Conservation (phyloP, 1,140 invertebrate genomes). For the Drosophila paulistorum region DNA sequence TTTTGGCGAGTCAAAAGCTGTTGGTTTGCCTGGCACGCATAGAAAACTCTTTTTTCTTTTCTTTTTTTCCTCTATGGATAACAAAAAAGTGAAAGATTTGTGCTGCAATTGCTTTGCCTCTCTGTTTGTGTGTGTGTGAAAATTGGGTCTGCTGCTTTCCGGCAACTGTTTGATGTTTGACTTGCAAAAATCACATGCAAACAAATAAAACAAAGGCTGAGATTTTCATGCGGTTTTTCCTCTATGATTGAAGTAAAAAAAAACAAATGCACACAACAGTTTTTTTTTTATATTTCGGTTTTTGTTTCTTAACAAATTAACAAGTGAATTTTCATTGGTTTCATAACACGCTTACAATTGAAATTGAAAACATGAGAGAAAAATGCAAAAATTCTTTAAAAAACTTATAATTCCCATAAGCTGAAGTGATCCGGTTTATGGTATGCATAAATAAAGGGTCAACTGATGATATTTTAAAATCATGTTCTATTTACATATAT, state of each 20-base stretch:
- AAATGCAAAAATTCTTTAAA: neutral
- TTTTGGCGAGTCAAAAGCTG: constrained; percentile 42
- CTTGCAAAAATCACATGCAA: constrained; percentile 56
- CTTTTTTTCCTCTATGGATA: constrained; percentile 28
- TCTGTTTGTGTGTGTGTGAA: constrained; percentile 43
- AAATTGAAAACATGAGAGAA: neutral
- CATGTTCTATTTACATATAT: no score
- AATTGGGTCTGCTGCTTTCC: constrained; percentile 55
- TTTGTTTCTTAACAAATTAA: constrained; percentile 6
- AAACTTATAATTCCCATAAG: no score
- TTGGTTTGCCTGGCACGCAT: constrained; percentile 66
- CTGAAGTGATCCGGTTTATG: no score
- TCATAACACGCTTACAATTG: constrained; percentile 8
- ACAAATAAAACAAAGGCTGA: constrained; percentile 53
- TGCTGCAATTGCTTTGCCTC: constrained; percentile 48
- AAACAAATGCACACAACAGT: constrained; percentile 13
- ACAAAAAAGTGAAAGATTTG: constrained; percentile 73
- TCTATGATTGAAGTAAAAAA: constrained; percentile 47
- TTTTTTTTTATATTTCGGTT: constrained; percentile 16
- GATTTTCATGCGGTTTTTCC: constrained; percentile 64
- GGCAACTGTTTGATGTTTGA: constrained; percentile 51
- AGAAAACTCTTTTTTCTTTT: constrained; percentile 36
- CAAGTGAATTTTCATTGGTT: constrained; percentile 22
- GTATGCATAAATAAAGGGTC: no score
- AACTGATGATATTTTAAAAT: no score